phyloP scores from a whole-genome alignment of 2,797 vertebrate genomes.

The Denticeps clupeoides region DNA sequence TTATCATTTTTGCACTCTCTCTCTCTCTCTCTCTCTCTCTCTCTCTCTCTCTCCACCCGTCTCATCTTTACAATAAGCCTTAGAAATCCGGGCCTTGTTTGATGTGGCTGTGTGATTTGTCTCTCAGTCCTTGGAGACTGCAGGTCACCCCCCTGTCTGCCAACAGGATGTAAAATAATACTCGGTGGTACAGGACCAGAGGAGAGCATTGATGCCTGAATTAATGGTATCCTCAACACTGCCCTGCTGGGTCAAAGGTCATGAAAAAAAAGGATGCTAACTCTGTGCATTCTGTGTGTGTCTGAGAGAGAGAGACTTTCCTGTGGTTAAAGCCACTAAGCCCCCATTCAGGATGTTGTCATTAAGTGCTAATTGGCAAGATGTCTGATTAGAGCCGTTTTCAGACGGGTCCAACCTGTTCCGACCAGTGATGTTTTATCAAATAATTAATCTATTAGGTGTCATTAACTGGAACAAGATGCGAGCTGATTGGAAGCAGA shows the following conservation, averaged over 20 bases:
- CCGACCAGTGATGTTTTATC: too few species aligned
- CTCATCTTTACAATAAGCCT: too few species aligned
- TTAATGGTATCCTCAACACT: background rate
- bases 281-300: too few species aligned
- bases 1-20: too few species aligned
- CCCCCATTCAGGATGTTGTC: slow-evolving; percentile 55
- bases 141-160: background rate
- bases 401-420: too few species aligned
- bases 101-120: background rate
- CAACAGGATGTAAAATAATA: background rate
- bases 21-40: too few species aligned
- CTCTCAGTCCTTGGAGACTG: background rate
- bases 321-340: slow-evolving; percentile 46
- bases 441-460: slow-evolving; percentile 62
- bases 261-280: background rate
- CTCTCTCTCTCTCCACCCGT: too few species aligned
- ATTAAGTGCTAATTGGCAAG: slow-evolving; percentile 55
- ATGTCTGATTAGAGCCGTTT: slow-evolving; percentile 48
- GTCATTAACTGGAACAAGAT: slow-evolving; percentile 46
- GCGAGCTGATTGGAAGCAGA: slow-evolving; percentile 60
- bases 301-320: slow-evolving; percentile 23
- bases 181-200: background rate
- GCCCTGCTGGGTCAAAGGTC: background rate
- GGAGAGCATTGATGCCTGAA: slow-evolving; percentile 3
- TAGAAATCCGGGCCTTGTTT: too few species aligned